These are phyloP conservation scores for Acleris sparsana DNA, from an alignment of 2,888 invertebrate genomes.

Conservation along the genomic window DNA sequence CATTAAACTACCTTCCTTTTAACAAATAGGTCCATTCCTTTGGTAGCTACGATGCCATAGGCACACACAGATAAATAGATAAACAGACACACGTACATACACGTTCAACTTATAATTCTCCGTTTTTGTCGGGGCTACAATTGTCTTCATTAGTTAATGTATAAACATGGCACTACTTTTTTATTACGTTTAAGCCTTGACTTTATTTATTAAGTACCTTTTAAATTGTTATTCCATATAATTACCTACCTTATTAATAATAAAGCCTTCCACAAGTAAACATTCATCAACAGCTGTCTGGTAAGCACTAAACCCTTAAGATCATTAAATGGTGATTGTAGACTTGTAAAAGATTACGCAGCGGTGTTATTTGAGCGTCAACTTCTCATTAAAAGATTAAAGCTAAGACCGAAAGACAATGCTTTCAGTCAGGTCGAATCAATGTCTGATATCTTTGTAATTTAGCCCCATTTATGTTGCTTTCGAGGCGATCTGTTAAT, in stretches of 20 bases:
- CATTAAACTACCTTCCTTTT: too few species aligned
- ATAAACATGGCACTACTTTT: too few species aligned
- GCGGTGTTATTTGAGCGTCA: background rate
- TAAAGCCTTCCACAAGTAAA: background rate
- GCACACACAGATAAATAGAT: too few species aligned
- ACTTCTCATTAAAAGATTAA: slow-evolving; percentile 20
- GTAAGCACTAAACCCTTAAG: background rate
- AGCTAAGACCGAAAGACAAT: slow-evolving; percentile 20
- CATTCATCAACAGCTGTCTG: background rate
- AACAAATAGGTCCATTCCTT: too few species aligned
- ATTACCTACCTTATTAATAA: background rate
- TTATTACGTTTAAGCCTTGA: too few species aligned
- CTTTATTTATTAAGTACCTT: background rate
- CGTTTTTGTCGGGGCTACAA: too few species aligned
- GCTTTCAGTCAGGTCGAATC: slow-evolving; percentile 24
- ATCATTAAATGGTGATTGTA: slow-evolving; percentile 3
- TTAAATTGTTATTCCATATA: too few species aligned
- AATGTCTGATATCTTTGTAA: slow-evolving; percentile 23
- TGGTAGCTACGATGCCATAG: too few species aligned
- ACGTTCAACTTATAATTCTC: too few species aligned
- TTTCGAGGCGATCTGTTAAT: slow-evolving; percentile 42
- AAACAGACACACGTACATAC: too few species aligned
- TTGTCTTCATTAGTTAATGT: too few species aligned
- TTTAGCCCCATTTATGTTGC: slow-evolving; percentile 27
- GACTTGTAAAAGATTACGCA: slow-evolving; percentile 6